Base-by-base conservation (phyloP, 2,888 invertebrate genomes). In the Fragum sueziense region DNA sequence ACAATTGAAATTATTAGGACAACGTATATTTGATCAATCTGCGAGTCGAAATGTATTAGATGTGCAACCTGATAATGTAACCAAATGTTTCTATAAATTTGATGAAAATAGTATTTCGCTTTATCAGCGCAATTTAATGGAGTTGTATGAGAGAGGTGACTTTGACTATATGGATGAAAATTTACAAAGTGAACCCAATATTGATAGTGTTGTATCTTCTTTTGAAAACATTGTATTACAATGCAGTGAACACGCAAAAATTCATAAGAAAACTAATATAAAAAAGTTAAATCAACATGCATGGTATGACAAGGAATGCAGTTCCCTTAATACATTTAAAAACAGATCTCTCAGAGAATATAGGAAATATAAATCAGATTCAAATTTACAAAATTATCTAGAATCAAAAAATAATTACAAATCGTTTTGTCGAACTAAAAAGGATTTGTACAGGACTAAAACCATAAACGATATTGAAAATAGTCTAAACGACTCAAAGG, bases 281-380 rank as follows among this genome's bases (percentile, higher is more conserved):
- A 29, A 33, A 17, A 29, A 31, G 20, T 31, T 20, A 29, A 61
- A 29, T 11, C 20, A 61, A 14, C 33, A 61, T 2, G n/a, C 9
- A n/a, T 65, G 65, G 65, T 37, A 37, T 33, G 65, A 65, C 37
- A 65, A 33, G 4, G 54, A 54, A 22, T 70, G 52, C 25, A 54
- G n/a, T 33, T 4, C 31, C 1, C n/a, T n/a, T n/a, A 51, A 17
- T 51, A 9, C 1, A n/a, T 7, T 7, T 6, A 34, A 31, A 59
- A 71, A 71, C 37, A 71, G 11, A 14, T 59, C 59, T 17, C 34
- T 59, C 4, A 65, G n/a, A 33, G 22, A 25, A 2, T 65, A 37
- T n/a, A 4, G 65, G 7, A 25, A 25, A 7, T 37, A n/a, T 37
- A 65, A 22, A 65, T 29, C 65, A 37, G 65, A 65, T 1, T 6